Percentiles rank a stretch among this genome's conserved stretches.
Evolutionary conservation across 2,888 invertebrate genomes (phyloP).

Genomic region (Notodonta dromedarius): DNA sequence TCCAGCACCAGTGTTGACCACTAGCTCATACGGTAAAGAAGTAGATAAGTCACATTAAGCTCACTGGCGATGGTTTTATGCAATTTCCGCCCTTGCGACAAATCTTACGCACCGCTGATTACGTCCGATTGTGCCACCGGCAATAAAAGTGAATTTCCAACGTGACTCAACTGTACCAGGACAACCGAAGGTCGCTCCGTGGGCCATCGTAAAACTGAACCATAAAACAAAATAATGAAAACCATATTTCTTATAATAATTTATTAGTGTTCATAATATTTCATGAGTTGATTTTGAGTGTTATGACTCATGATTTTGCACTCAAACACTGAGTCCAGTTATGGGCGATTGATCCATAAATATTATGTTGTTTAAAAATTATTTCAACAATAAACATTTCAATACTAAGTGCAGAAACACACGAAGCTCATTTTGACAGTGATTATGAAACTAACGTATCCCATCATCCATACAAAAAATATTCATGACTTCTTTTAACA

Average conservation of each 20-base stretch:
- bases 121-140: constrained; percentile 17
- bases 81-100: constrained; percentile 12
- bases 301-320: neutral
- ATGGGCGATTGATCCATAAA: too few relatives aligned
- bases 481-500: too few relatives aligned
- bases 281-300: neutral
- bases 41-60: neutral
- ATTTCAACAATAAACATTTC: too few relatives aligned
- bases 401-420: too few relatives aligned
- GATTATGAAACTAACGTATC: too few relatives aligned
- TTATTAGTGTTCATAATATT: neutral
- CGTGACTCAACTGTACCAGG: constrained; percentile 22
- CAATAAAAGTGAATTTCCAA: constrained; percentile 18
- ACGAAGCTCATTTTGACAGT: too few relatives aligned
- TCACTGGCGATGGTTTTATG: neutral
- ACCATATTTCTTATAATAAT: neutral
- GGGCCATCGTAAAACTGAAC: neutral
- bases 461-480: too few relatives aligned
- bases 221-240: neutral
- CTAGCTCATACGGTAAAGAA: too few relatives aligned
- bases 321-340: too few relatives aligned
- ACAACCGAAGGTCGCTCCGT: neutral
- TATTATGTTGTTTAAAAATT: too few relatives aligned
- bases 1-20: too few relatives aligned
- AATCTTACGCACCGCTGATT: constrained; percentile 8